Conservation (phyloP, 2,888 invertebrate species). For the Trichopria drosophilae region DNA sequence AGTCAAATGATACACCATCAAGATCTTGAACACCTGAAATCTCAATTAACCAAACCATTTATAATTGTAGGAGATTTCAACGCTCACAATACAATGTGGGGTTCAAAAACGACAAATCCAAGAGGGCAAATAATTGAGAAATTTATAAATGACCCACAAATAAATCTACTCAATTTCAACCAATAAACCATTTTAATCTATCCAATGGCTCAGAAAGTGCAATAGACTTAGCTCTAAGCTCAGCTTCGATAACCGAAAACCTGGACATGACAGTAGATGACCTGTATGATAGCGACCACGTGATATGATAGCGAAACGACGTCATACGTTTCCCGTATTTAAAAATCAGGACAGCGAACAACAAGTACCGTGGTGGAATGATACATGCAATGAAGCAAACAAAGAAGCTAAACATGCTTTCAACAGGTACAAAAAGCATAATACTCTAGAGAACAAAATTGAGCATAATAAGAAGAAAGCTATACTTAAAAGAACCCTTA, state of each 20-base stretch:
- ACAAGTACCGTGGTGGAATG: slow-evolving; percentile 35
- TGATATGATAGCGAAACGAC: slow-evolving; percentile 22
- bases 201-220: too few species aligned
- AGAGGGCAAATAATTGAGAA: slow-evolving; percentile 32
- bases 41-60: too few species aligned
- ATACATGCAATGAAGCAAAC: slow-evolving; percentile 15
- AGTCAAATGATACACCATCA: too few species aligned
- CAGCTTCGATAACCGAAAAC: too few species aligned
- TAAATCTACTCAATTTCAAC: too few species aligned
- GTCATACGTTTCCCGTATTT: too few species aligned
- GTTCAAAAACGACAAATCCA: slow-evolving; percentile 23
- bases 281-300: slow-evolving; percentile 30
- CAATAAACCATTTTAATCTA: too few species aligned
- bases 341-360: slow-evolving; percentile 11
- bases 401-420: slow-evolving; percentile 24
- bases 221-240: too few species aligned
- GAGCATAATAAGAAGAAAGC: slow-evolving; percentile 6
- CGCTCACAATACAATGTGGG: slow-evolving; percentile 30
- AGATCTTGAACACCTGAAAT: too few species aligned
- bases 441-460: slow-evolving; percentile 11
- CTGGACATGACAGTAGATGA: too few species aligned
- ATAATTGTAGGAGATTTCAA: too few species aligned
- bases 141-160: too few species aligned
- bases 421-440: slow-evolving; percentile 20
- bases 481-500: slow-evolving; percentile 10